A percentile compares a stretch with the other conserved stretches of the same genome.
phyloP scores from a whole-genome alignment of 2,888 invertebrate genomes.

The Drosophila histrio region DNA sequence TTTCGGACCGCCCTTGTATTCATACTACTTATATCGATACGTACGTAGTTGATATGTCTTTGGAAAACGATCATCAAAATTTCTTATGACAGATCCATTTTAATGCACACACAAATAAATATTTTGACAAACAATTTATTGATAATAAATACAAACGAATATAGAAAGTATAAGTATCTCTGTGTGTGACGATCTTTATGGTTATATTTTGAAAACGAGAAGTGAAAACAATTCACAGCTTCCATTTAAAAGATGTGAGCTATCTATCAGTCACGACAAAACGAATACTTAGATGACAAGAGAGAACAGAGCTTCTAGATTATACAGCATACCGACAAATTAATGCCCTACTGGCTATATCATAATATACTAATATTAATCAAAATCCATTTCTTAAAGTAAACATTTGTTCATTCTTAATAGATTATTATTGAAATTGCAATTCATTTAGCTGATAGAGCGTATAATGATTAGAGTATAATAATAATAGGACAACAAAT shows the following conservation, averaged over 20 bases:
- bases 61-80: too few species aligned
- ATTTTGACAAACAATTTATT: constrained; percentile 43
- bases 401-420: background rate
- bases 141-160: background rate
- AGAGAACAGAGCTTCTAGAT: background rate
- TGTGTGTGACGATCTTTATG: constrained; percentile 1
- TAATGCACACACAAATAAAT: constrained; percentile 49
- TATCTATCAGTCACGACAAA: constrained; percentile 48
- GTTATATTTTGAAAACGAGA: too few species aligned
- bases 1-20: too few species aligned
- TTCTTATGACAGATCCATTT: constrained; percentile 23
- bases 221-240: constrained; percentile 4
- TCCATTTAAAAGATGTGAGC: constrained; percentile 7
- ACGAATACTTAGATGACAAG: constrained; percentile 7
- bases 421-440: background rate
- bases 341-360: background rate
- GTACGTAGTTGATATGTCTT: too few species aligned
- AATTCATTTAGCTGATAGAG: background rate
- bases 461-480: background rate
- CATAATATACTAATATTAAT: background rate
- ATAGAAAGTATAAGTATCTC: background rate
- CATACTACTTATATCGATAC: too few species aligned
- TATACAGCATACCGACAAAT: background rate
- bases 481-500: background rate
- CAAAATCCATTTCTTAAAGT: background rate